Evolutionary conservation across 2,113 vertebrate species (phyloP).

Genomic region (Alosa alosa): DNA sequence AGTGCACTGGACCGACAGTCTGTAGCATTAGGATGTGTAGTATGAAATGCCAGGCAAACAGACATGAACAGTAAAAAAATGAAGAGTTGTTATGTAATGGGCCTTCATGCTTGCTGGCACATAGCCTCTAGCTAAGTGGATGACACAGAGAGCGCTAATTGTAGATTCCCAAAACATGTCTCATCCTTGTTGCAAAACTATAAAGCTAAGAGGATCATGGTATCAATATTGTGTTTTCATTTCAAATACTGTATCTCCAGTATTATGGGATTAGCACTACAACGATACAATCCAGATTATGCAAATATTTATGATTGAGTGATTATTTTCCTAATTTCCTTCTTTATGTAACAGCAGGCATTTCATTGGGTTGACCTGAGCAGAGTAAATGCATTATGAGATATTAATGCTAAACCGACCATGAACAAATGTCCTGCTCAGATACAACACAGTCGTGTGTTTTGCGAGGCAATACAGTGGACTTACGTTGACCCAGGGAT

Average conservation of each 20-base stretch:
- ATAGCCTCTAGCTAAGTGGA: neutral
- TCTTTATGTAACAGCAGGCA: no score
- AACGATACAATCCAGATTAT: neutral
- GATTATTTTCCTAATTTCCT: neutral
- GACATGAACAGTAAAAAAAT: neutral
- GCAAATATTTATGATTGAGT: no score
- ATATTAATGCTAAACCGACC: no score
- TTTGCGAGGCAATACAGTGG: neutral
- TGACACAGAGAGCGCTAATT: neutral
- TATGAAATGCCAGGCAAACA: neutral
- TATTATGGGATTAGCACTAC: neutral
- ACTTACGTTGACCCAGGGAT: slow-evolving; percentile 97
- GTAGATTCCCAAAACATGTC: slow-evolving; percentile 7
- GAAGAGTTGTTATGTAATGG: neutral
- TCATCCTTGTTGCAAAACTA: neutral
- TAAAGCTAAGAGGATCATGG: neutral
- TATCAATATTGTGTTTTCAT: neutral
- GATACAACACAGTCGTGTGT: neutral
- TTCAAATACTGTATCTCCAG: neutral
- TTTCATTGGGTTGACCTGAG: no score
- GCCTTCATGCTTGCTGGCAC: slow-evolving; percentile 7
- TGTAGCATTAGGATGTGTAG: neutral
- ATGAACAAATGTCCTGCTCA: no score
- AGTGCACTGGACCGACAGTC: neutral
- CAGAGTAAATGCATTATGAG: no score